Base-by-base conservation (phyloP, 2,797 vertebrate species). In the Centroberyx gerrardi region DNA sequence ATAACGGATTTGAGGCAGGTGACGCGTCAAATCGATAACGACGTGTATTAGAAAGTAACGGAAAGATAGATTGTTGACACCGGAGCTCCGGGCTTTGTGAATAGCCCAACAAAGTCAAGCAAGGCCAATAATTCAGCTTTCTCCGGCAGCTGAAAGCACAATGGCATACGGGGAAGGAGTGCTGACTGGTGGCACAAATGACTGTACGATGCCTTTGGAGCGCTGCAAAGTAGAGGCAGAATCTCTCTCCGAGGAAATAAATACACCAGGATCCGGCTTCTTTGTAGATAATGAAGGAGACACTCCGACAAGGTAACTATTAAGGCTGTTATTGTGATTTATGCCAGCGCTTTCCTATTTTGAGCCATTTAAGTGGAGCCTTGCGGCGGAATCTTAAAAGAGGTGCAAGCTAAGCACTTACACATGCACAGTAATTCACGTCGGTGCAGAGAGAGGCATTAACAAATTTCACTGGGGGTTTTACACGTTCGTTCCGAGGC, bases 21-120 rank as follows among this genome's bases (percentile, higher is more conserved):
- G 90, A 92, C 86, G 67, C 1, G 74, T 82, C 83, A 78, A 78
- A 92, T 91, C 90, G 72, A 91, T 90, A 86, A 73, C 53, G 17
- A 48, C 61, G 55, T 61, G 52, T 53, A 69, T 67, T 61, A 69
- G 54, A 63, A 76, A 86, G 85, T 69, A 80, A 5, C 27, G 22
- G 62, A 65, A 81, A 72, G 78, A 89, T 68, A 61, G 69, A 90
- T 88, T 78, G 80, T 63, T 76, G 85, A 80, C 84, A 46, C 71
- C 1, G 5, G 46, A 22, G 86, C 87, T 87, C 36, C 63, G 1
- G 86, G 81, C 76, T 68, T 76, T 40, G 70, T 33, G 75, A 74
- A 63, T 53, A 63, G 70, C 62, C 71, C 82, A 75, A 66, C 87
- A 61, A 63, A 70, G 69, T 28, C 46, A 46, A 81, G 79, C 65